Conservation (phyloP, 2,797 vertebrate genomes). For the Bradypodion pumilum region DNA sequence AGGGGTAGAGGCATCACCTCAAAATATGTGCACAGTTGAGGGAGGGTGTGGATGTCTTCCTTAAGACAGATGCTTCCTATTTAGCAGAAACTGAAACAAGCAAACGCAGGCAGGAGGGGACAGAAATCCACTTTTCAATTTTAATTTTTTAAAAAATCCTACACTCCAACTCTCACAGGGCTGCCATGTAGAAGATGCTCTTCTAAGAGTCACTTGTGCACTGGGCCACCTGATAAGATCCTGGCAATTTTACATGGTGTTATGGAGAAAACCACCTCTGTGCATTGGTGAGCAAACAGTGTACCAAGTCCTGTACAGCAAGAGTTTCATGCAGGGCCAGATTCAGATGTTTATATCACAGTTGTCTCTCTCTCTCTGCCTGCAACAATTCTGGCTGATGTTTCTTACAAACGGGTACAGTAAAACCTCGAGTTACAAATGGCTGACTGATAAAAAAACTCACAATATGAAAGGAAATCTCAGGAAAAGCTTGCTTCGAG, state of each 20-base stretch:
- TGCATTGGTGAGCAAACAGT: background rate
- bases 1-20: background rate
- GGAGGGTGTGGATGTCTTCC: background rate
- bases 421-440: no score
- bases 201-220: background rate
- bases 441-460: no score
- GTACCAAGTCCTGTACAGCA: background rate
- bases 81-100: background rate
- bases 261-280: background rate
- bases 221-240: background rate
- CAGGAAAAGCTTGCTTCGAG: no score
- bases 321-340: no score
- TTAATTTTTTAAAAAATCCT: background rate
- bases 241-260: background rate
- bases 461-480: no score
- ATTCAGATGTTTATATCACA: background rate
- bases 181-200: background rate
- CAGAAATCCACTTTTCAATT: background rate
- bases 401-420: background rate
- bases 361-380: no score
- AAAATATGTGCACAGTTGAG: background rate
- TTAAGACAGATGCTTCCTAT: background rate
- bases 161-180: background rate
- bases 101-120: no score
- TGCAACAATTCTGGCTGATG: background rate